Evolutionary conservation across 1,140 invertebrate genomes (phyloP).

Genomic region (Euura saliciscinereae): DNA sequence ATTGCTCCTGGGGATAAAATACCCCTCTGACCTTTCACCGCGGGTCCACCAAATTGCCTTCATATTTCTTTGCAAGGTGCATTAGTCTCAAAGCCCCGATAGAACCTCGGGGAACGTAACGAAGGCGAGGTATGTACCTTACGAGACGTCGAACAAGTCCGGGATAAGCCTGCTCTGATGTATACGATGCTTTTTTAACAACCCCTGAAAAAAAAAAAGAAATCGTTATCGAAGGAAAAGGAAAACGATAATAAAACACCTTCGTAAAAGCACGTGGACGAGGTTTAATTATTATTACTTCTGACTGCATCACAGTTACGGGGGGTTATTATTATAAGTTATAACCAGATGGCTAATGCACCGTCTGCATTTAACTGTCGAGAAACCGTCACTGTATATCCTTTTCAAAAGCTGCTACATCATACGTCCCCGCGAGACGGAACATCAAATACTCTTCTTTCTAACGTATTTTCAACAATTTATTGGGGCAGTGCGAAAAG

Average conservation of each 20-base stretch:
- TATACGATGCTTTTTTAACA: neutral
- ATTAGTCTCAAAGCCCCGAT: too few species aligned
- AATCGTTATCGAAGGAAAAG: neutral
- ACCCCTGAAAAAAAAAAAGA: neutral
- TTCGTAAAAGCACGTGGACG: neutral
- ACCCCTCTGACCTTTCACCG: neutral
- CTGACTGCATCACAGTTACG: too few species aligned
- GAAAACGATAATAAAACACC: neutral
- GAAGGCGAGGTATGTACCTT: neutral
- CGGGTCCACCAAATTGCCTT: neutral
- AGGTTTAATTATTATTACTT: neutral
- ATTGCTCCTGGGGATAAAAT: neutral
- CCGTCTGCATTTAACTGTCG: slow-evolving; percentile 2
- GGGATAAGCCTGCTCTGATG: neutral
- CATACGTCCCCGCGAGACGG: too few species aligned
- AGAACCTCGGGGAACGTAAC: neutral
- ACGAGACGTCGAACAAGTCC: neutral
- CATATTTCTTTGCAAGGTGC: neutral
- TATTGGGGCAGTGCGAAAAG: too few species aligned
- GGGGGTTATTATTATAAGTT: neutral
- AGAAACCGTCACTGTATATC: neutral
- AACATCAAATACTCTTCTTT: too few species aligned
- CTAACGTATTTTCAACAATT: too few species aligned
- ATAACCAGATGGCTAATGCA: slow-evolving; percentile 7
- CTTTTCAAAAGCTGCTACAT: too few species aligned